Evolutionary conservation across 2,797 vertebrate genomes (phyloP), one percentile per base, ranked within the genome.

Genomic region (Acrocephalus scirpaceus): DNA sequence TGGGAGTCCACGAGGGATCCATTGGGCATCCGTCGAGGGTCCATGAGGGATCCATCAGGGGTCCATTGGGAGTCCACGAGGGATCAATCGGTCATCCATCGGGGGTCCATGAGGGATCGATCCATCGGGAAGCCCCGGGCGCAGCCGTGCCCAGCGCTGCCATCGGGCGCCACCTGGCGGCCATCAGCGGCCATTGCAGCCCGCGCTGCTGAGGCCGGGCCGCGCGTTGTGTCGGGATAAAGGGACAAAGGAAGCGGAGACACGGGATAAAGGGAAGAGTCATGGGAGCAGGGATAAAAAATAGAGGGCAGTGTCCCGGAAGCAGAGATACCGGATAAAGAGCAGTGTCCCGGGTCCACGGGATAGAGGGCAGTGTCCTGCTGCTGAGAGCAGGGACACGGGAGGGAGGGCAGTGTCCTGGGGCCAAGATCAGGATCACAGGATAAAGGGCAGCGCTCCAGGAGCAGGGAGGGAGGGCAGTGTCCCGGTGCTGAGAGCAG

Each of bases 21-120:
- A 6, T 8, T 0, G 2, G 9, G 17, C 1, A 15, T 54, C 3
- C 13, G 6, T 8, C 1, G 2, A 5, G 5, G 4, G 36, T 42
- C 27, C 18, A 14, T 21, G 3, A 1, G 22, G 26, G 13, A 13
- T 58, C 34, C 14, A 12, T 7, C 13, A 2, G 12, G 5, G 3
- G 38, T 38, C 10, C 32, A 34, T 18, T n/a, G n/a, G n/a, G n/a
- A n/a, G n/a, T n/a, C n/a, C n/a, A n/a, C n/a, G 0, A 1, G 19
- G 17, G 2, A 20, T 56, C 4, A 14, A 6, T 8, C 0, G 2
- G 9, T 13, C 1, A 15, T 54, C 3, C 13, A 8, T 8, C 1
- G 2, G 7, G 5, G 4, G 36, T 42, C 27, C 18, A 14, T 21
- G 3, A 1, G 22, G 26, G 13, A 13, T 58, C 34, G n/a, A n/a